Evolutionary conservation across 2,113 vertebrate genomes (phyloP).

Genomic region (Tetrao urogallus): DNA sequence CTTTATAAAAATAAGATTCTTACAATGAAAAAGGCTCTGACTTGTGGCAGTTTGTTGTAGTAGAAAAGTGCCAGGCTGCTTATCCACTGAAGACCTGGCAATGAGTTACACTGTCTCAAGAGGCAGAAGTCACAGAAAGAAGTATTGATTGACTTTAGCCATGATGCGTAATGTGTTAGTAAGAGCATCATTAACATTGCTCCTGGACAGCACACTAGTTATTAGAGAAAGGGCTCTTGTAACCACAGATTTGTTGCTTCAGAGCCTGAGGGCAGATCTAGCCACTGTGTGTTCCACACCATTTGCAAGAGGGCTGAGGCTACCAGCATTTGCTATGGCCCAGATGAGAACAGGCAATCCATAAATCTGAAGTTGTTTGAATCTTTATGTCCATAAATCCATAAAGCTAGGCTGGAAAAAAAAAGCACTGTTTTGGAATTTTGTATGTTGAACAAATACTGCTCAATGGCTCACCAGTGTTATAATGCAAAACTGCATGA

Average conservation of each 20-base stretch:
- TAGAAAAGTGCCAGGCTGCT: not conserved
- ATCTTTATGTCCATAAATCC: not conserved
- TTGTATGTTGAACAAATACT: not conserved
- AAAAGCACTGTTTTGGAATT: not conserved
- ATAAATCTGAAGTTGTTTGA: not conserved
- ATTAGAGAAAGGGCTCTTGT: not conserved
- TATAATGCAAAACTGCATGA: not conserved
- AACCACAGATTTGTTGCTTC: not conserved
- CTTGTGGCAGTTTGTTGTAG: not conserved
- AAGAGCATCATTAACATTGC: not conserved
- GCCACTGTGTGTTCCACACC: accelerated
- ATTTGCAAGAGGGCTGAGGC: not conserved
- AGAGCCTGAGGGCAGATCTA: not conserved
- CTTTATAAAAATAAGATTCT: not conserved
- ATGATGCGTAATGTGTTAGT: not conserved
- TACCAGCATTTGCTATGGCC: not conserved
- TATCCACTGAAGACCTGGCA: not conserved
- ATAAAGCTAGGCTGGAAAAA: not conserved
- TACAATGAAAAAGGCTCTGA: not conserved
- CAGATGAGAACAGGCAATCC: not conserved
- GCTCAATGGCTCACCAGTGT: too few species aligned
- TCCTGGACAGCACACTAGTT: not conserved
- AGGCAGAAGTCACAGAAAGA: not conserved
- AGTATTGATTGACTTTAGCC: not conserved
- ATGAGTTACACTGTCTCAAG: not conserved